Evolutionary conservation across 1,140 invertebrate genomes (phyloP).

Genomic region (Melipona quadrifasciata): DNA sequence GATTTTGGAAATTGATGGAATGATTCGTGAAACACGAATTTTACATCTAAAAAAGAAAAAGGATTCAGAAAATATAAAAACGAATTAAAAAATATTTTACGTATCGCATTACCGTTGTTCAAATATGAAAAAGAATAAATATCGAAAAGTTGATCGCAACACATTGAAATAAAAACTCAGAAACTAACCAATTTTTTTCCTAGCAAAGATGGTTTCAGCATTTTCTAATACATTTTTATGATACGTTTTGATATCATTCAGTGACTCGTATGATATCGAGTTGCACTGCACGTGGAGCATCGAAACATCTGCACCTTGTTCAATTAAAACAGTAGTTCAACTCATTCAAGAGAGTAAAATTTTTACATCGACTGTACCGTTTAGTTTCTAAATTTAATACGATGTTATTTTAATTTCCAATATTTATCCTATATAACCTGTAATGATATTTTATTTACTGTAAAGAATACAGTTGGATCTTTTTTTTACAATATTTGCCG

Average conservation of each 20-base stretch:
- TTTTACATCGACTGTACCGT: neutral
- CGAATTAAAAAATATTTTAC: neutral
- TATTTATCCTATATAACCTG: neutral
- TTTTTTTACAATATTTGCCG: neutral
- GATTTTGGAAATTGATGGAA: no score
- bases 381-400: neutral
- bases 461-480: neutral
- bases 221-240: constrained; percentile 1
- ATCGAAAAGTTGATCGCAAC: neutral
- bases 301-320: neutral
- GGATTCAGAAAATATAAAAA: neutral
- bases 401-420: neutral
- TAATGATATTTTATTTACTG: neutral
- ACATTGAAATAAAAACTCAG: neutral
- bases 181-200: neutral
- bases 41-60: no score
- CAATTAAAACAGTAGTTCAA: neutral
- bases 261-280: constrained; percentile 22
- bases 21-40: no score
- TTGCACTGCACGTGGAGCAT: constrained; percentile 22
- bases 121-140: neutral
- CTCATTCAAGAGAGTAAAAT: neutral
- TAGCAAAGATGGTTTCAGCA: neutral
- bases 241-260: constrained; percentile 21
- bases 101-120: no score